Base-by-base conservation (phyloP, 2,797 vertebrate genomes). In the Chelonia mydas region DNA sequence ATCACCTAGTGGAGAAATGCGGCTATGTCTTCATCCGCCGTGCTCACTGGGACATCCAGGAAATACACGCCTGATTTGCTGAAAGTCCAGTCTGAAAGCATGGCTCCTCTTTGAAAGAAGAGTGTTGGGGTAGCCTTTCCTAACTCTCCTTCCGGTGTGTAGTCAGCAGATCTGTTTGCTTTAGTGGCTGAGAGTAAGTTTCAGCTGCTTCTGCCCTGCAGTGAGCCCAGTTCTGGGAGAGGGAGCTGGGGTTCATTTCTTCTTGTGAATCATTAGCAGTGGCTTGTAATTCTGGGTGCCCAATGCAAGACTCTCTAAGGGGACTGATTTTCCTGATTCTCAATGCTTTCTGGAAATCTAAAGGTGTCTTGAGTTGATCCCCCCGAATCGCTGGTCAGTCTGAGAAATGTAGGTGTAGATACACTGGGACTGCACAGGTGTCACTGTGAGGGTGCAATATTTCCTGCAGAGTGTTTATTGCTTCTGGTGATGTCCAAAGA, bases 311-410 rank as follows among this genome's bases (percentile, higher is more conserved):
- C 15, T 19, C 33, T 21, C 61, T n/a, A 15, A 5, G 15, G 61
- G 61, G 33, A 8, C 33, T 37, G 61, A 9, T 25, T 6, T 16
- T n/a, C 25, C 45, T 83, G 0, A 0, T 33, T 59, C 47, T 65
- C 72, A 76, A 45, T 1, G 25, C 72, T 78, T 49, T 65, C 37
- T 49, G 51, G 10, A 27, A 79, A 54, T 41, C 25, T 31, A 61
- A 61, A 15, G 6, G 57, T 2, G 19, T 9, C 1, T 0, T 31
- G 0, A 68, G 33, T 5, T 65, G 59, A 41, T 54, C 81, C 84
- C 2, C 0, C 1, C 9, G 55, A 50, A 74, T 68, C 7, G 1
- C 8, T 31, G 31, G 59, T 55, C 65, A 47, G 16, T 61, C 53
- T n/a, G 17, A 65, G 61, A 19, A 68, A 33, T n/a, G 33, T 9